These are phyloP conservation scores for Limonius californicus DNA, from an alignment of 1,140 invertebrate genomes.

Conservation along the genomic window DNA sequence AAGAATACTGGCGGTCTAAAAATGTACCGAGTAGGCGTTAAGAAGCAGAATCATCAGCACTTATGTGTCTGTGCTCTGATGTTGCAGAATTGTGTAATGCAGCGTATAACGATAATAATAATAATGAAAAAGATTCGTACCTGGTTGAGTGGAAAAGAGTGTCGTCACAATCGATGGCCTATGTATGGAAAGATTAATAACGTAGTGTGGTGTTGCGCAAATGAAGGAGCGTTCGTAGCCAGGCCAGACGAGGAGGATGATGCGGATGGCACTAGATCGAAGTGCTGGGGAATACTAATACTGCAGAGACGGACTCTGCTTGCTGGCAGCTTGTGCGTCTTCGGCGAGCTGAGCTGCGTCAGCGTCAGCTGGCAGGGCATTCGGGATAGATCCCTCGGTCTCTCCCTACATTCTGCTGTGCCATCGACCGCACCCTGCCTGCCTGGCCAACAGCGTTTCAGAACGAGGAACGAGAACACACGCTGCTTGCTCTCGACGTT, in stretches of 20 bases:
- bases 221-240: too few relatives aligned
- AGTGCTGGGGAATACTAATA: constrained; percentile 2
- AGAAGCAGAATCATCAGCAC: constrained; percentile 6
- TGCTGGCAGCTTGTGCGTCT: constrained; percentile 1
- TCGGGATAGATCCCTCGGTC: constrained; percentile 7
- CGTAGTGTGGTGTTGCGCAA: too few relatives aligned
- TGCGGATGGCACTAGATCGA: constrained; percentile 1
- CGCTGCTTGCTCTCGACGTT: not conserved
- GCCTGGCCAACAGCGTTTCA: not conserved
- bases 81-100: too few relatives aligned
- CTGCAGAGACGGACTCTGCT: constrained; percentile 8
- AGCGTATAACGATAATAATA: too few relatives aligned
- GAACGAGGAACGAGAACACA: not conserved
- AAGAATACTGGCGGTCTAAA: constrained; percentile 5
- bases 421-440: constrained; percentile 11
- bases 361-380: constrained; percentile 12
- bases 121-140: too few relatives aligned
- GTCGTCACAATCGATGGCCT: too few relatives aligned
- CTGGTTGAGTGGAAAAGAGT: too few relatives aligned
- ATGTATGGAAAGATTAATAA: too few relatives aligned
- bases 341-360: constrained; percentile 12
- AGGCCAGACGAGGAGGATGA: not conserved
- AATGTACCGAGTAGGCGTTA: constrained; percentile 6
- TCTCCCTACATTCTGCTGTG: constrained; percentile 5
- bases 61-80: too few relatives aligned